Evolutionary conservation across 1,140 invertebrate genomes (phyloP).

Genomic region (Forficula auricularia): DNA sequence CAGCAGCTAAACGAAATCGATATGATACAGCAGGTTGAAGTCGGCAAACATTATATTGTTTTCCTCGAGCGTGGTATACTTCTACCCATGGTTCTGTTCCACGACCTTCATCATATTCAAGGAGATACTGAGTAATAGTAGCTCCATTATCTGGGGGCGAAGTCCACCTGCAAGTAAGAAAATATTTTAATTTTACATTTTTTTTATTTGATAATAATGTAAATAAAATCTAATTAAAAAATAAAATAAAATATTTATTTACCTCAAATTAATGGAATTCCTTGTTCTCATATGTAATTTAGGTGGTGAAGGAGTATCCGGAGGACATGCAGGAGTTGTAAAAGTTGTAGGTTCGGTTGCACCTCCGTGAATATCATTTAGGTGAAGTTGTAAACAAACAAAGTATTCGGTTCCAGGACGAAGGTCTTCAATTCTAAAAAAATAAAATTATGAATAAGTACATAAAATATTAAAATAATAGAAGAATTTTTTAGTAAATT

Average conservation of each 20-base stretch:
- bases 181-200: conserved; percentile 3
- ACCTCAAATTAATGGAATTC: conserved; percentile 30
- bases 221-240: too few species aligned
- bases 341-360: conserved; percentile 21
- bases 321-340: conserved; percentile 45
- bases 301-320: conserved; percentile 37
- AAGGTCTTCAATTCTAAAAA: conserved; percentile 50
- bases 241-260: too few species aligned
- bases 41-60: conserved; percentile 51
- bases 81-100: conserved; percentile 45
- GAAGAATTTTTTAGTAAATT: too few species aligned
- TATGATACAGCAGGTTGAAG: conserved; percentile 58
- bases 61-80: conserved; percentile 42
- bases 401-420: conserved; percentile 65
- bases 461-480: conserved; percentile 5
- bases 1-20: conserved; percentile 58
- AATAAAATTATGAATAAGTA: conserved; percentile 4
- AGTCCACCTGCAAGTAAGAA: conserved; percentile 39
- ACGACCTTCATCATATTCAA: conserved; percentile 60
- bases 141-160: conserved; percentile 58
- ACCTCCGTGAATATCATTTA: conserved; percentile 4
- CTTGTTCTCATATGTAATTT: conserved; percentile 38
- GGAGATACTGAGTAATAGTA: conserved; percentile 51
- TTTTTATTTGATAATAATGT: too few species aligned
- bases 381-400: conserved; percentile 39